Percentiles rank a stretch among this genome's conserved stretches.
phyloP scores from a whole-genome alignment of 2,888 invertebrate genomes.

The Acronicta leporina region DNA sequence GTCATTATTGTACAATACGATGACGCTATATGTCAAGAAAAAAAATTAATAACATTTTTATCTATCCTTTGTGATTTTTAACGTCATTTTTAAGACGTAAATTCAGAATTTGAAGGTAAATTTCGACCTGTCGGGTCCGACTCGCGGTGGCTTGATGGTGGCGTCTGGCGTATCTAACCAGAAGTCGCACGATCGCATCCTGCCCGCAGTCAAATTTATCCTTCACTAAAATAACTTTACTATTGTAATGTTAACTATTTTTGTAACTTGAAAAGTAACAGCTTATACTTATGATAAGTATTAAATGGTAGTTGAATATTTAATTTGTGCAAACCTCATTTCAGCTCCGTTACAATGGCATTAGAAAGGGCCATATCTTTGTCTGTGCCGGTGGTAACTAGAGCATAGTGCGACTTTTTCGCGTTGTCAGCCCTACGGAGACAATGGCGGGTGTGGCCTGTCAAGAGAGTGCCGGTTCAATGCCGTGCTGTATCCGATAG shows the following conservation, averaged over 20 bases:
- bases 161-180: no score
- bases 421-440: constrained; percentile 48
- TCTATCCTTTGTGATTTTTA: no score
- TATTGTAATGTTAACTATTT: no score
- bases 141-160: no score
- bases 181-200: no score
- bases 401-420: constrained; percentile 29
- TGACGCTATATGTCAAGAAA: not conserved
- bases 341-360: constrained; percentile 27
- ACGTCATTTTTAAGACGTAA: no score
- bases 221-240: no score
- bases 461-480: constrained; percentile 69
- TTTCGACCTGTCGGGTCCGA: no score
- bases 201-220: no score
- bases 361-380: constrained; percentile 47
- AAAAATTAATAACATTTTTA: no score
- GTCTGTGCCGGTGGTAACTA: constrained; percentile 30
- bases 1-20: not conserved
- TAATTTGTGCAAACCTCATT: constrained; percentile 14
- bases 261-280: no score
- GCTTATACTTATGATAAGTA: constrained; percentile 11
- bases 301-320: not conserved
- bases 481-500: constrained; percentile 72
- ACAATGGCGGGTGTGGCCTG: constrained; percentile 78
- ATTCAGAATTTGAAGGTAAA: no score